These are phyloP conservation scores for Coelinius sp. DNA, from an alignment of 2,888 invertebrate genomes.

Conservation along the genomic window DNA sequence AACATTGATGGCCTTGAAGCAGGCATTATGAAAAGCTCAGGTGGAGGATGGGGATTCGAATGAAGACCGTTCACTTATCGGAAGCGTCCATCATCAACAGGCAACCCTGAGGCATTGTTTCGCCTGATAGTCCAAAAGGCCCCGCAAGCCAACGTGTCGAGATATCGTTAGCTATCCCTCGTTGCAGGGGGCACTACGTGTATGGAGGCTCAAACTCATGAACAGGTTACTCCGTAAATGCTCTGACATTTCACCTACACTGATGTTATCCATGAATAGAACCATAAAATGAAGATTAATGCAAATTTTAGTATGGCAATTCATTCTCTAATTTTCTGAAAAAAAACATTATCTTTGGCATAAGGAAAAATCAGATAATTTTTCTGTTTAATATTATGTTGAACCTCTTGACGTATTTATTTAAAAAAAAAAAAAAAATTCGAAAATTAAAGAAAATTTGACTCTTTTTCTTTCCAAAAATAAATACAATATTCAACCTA, in stretches of 20 bases:
- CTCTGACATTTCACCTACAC: not conserved
- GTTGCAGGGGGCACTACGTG: not conserved
- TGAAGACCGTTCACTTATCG: conserved; percentile 57
- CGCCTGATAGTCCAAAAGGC: conserved; percentile 59
- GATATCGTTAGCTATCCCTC: conserved; percentile 42
- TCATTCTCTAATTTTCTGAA: too few relatives aligned
- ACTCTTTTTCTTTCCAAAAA: too few relatives aligned
- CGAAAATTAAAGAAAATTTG: too few relatives aligned
- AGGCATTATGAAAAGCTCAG: conserved; percentile 15
- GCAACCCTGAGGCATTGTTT: conserved; percentile 65
- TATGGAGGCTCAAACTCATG: conserved; percentile 28
- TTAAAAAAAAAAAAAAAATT: too few relatives aligned
- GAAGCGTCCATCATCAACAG: conserved; percentile 67
- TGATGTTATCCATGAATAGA: not conserved
- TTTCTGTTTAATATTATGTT: too few relatives aligned
- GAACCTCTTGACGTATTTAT: too few relatives aligned
- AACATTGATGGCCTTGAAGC: conserved; percentile 34
- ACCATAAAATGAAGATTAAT: not conserved
- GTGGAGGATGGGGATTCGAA: not conserved
- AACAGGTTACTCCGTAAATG: conserved; percentile 1
- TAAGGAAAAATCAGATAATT: too few relatives aligned
- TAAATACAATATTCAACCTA: too few relatives aligned
- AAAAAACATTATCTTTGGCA: too few relatives aligned
- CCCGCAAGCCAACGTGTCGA: conserved; percentile 49
- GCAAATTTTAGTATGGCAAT: not conserved